phyloP scores from a whole-genome alignment of 2,888 invertebrate genomes.

The Rhabditoides inermis region DNA sequence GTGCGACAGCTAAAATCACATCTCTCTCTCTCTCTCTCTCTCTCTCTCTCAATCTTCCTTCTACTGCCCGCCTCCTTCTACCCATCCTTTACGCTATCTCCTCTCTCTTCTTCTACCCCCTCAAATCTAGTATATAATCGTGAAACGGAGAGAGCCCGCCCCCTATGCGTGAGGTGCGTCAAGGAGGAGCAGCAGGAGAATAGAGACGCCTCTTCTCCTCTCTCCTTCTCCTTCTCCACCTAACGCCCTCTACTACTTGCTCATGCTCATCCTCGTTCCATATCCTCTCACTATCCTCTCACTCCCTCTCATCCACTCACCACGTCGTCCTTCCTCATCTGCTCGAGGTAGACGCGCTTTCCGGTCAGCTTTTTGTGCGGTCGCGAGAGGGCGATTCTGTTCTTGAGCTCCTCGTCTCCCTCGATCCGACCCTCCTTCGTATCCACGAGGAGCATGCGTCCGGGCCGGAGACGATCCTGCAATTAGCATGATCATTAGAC shows the following conservation, averaged over 20 bases:
- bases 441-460: conserved; percentile 93
- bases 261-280: not conserved
- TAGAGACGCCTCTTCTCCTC: not conserved
- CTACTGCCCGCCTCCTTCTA: conserved; percentile 8
- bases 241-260: not conserved
- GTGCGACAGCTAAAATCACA: conserved; percentile 38
- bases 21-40: not conserved
- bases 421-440: conserved; percentile 78
- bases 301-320: conserved; percentile 20
- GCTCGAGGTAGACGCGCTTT: conserved; percentile 49
- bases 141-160: no score
- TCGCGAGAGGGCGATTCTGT: conserved; percentile 74
- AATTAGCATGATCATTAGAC: no score
- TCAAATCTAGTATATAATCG: no score
- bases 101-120: no score
- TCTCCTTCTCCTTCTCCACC: not conserved
- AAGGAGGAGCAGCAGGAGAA: not conserved
- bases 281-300: not conserved
- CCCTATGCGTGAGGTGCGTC: not conserved
- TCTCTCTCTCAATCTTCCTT: not conserved
- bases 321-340: conserved; percentile 50
- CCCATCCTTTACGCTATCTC: no score
- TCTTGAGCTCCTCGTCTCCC: conserved; percentile 84
- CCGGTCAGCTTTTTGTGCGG: conserved; percentile 68
- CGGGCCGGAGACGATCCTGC: conserved; percentile 90